Evolutionary conservation across 2,797 vertebrate species (phyloP).

Genomic region (Telmatherina bonti): DNA sequence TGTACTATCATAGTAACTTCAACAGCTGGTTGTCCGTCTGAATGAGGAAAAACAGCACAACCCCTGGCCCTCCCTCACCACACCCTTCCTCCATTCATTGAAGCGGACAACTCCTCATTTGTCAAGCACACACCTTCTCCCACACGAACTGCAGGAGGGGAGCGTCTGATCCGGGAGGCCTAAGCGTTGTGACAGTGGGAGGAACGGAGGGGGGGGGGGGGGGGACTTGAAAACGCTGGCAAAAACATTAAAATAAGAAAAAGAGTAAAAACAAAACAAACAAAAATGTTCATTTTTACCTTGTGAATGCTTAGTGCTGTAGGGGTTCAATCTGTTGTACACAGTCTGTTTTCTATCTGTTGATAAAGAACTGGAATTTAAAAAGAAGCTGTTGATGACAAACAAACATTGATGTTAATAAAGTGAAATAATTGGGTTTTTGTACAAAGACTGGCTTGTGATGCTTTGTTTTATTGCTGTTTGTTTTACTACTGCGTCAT

Average conservation of each 20-base stretch:
- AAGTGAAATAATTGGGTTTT: constrained; percentile 99
- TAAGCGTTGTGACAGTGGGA: constrained; percentile 13
- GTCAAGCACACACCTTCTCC: constrained; percentile 67
- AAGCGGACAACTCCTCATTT: constrained; percentile 70
- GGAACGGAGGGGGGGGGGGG: constrained; percentile 48
- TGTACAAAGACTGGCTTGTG: constrained; percentile 84
- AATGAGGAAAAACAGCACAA: constrained; percentile 75
- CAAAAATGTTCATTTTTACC: constrained; percentile 92
- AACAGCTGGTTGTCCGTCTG: constrained; percentile 71
- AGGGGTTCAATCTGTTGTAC: constrained; percentile 97
- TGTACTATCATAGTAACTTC: constrained; percentile 86
- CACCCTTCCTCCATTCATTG: constrained; percentile 55
- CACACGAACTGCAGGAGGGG: constrained; percentile 44
- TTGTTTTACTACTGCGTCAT: too few species aligned
- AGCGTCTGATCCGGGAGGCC: constrained; percentile 43
- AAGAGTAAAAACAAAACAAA: constrained; percentile 23
- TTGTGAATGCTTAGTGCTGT: constrained; percentile 99
- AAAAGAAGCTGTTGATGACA: constrained; percentile 82
- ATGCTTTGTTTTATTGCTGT: constrained; percentile 49
- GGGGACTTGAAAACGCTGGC: constrained; percentile 69
- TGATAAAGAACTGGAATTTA: constrained; percentile 91
- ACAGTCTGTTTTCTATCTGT: constrained; percentile 99
- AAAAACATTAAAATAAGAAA: constrained; percentile 41
- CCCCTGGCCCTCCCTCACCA: constrained; percentile 16
- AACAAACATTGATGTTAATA: constrained; percentile 96